These are phyloP conservation scores for Aphyosemion australe DNA, from an alignment of 2,113 vertebrate species.

Conservation along the genomic window DNA sequence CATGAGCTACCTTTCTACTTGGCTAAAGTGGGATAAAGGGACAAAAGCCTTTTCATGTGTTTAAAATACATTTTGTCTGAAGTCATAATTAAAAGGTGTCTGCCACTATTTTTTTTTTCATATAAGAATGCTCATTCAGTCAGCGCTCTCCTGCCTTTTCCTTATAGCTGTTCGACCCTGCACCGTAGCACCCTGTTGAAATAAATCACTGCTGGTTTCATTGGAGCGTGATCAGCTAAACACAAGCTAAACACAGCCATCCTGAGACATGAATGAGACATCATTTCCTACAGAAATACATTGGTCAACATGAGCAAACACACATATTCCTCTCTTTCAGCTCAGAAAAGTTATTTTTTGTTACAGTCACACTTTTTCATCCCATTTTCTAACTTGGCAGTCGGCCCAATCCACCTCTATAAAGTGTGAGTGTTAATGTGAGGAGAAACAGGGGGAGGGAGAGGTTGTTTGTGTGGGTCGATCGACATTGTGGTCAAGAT, in stretches of 20 bases:
- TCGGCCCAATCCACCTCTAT: slow-evolving; percentile 8
- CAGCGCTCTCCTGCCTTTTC: slow-evolving; percentile 14
- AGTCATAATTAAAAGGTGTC: slow-evolving; percentile 32
- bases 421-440: slow-evolving; percentile 32
- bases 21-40: slow-evolving; percentile 71
- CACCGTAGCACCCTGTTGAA: slow-evolving; percentile 72
- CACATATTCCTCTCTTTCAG: slow-evolving; percentile 8
- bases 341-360: slow-evolving; percentile 11
- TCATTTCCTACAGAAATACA: slow-evolving; percentile 51
- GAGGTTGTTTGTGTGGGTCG: slow-evolving; percentile 41
- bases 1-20: slow-evolving; percentile 73
- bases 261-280: slow-evolving; percentile 73
- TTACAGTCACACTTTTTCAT: neutral
- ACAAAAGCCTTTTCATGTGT: slow-evolving; percentile 51
- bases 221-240: slow-evolving; percentile 59
- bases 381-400: neutral
- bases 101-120: slow-evolving; percentile 1
- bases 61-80: slow-evolving; percentile 54
- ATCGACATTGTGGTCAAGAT: slow-evolving; percentile 40
- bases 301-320: slow-evolving; percentile 22
- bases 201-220: slow-evolving; percentile 73
- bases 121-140: slow-evolving; percentile 28
- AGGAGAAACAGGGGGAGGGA: slow-evolving; percentile 1
- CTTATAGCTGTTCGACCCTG: slow-evolving; percentile 50
- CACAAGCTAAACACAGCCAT: slow-evolving; percentile 65